Conservation (phyloP, 2,113 vertebrate genomes). For the Murina feae region DNA sequence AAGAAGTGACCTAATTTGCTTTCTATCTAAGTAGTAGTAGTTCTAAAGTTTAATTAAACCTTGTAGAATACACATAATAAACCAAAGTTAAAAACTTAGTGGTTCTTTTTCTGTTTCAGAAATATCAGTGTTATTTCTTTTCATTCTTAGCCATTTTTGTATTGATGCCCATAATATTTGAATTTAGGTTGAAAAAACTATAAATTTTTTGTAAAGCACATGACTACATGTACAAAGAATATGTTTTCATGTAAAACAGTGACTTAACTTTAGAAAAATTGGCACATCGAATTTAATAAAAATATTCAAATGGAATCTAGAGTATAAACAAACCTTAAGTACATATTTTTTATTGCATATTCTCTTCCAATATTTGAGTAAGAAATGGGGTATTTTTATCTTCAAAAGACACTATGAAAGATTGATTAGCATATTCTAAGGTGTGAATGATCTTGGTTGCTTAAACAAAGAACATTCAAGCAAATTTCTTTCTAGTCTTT, state of each 20-base stretch:
- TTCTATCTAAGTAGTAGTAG: not conserved
- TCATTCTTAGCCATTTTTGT: slow-evolving; percentile 1
- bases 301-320: not conserved
- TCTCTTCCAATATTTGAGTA: not conserved
- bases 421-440: not conserved
- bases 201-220: not conserved
- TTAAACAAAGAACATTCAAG: slow-evolving; percentile 2
- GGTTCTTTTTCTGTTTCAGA: not conserved
- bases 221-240: not conserved
- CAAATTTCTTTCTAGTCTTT: slow-evolving; percentile 11
- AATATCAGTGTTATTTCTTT: not conserved
- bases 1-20: not conserved
- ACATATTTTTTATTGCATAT: not conserved
- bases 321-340: not conserved
- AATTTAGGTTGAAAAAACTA: not conserved
- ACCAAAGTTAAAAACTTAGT: not conserved
- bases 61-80: not conserved
- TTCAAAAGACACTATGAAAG: not conserved
- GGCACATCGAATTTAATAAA: not conserved
- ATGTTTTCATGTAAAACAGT: not conserved
- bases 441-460: not conserved
- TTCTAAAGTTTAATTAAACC: slow-evolving; percentile 21
- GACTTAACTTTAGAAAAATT: not conserved
- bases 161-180: not conserved
- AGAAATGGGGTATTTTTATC: not conserved